A percentile compares a stretch with the other conserved stretches of the same genome.
These are phyloP conservation scores for Hoplodrina blanda DNA, from an alignment of 2,888 invertebrate species.

Conservation along the genomic window DNA sequence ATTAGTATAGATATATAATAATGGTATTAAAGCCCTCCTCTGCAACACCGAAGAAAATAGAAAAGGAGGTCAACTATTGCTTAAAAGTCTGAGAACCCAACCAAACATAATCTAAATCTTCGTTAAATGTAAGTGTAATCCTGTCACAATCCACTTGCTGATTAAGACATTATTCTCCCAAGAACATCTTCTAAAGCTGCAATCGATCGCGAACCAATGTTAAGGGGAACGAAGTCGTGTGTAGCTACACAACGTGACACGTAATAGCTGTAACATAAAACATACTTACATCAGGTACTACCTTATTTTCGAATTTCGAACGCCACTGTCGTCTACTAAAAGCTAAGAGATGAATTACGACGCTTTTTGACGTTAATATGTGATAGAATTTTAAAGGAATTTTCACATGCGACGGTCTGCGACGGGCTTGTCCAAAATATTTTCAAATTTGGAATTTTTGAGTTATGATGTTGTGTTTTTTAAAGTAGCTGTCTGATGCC, in stretches of 20 bases:
- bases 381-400: constrained; percentile 69
- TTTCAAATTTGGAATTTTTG: constrained; percentile 36
- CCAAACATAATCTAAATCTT: too few relatives aligned
- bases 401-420: constrained; percentile 58
- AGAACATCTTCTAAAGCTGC: constrained; percentile 8
- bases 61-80: neutral
- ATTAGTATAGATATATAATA: neutral
- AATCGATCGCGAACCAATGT: constrained; percentile 18
- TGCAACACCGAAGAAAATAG: neutral
- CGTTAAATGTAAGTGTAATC: neutral
- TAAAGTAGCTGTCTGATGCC: neutral
- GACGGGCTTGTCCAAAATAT: constrained; percentile 25
- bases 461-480: constrained; percentile 10
- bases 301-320: constrained; percentile 54
- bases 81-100: neutral
- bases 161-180: constrained; percentile 20
- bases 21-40: too few relatives aligned
- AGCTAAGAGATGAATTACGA: constrained; percentile 72
- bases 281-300: constrained; percentile 49
- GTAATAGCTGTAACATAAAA: constrained; percentile 45
- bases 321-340: constrained; percentile 64
- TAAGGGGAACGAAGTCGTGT: constrained; percentile 4
- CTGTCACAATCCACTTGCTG: neutral
- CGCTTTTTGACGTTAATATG: constrained; percentile 72
- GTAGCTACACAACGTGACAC: constrained; percentile 24